Conservation (phyloP, 2,113 vertebrate genomes). For the Cyprinodon brontotheroides region DNA sequence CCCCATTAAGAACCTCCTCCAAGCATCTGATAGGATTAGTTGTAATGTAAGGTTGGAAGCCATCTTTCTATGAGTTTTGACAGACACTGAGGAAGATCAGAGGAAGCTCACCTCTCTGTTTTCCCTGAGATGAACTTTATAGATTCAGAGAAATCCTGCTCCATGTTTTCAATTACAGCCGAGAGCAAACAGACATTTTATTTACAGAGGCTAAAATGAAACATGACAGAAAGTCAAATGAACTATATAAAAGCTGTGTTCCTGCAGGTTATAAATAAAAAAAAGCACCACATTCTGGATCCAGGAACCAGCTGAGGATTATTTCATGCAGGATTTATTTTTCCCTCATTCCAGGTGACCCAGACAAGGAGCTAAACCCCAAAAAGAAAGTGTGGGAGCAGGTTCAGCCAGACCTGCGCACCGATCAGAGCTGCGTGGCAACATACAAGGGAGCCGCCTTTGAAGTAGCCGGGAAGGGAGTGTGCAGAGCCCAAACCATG, state of each 20-base stretch:
- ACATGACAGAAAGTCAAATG: slow-evolving; percentile 22
- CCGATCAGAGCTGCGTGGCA: slow-evolving; percentile 87
- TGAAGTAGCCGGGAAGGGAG: slow-evolving; percentile 90
- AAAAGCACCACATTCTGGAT: background rate
- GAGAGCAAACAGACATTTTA: slow-evolving; percentile 35
- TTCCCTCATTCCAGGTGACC: slow-evolving; percentile 83
- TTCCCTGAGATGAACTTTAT: slow-evolving; percentile 29
- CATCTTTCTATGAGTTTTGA: slow-evolving; percentile 27
- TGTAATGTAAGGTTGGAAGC: background rate
- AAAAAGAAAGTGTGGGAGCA: slow-evolving; percentile 99
- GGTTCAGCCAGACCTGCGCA: slow-evolving; percentile 92
- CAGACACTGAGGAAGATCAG: slow-evolving; percentile 39
- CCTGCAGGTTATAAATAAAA: background rate
- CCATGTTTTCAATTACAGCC: slow-evolving; percentile 48
- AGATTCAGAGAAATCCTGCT: slow-evolving; percentile 29
- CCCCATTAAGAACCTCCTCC: slow-evolving; percentile 53
- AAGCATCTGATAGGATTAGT: slow-evolving; percentile 43
- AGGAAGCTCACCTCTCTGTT: slow-evolving; percentile 42
- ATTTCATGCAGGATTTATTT: background rate
- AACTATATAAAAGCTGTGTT: background rate
- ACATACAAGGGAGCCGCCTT: slow-evolving; percentile 92
- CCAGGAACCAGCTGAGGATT: background rate
- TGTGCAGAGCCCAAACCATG: slow-evolving; percentile 93
- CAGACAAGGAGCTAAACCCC: slow-evolving; percentile 96
- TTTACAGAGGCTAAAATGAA: slow-evolving; percentile 9